Base-by-base conservation (phyloP, 2,888 invertebrate species). In the Coelinius sp. region DNA sequence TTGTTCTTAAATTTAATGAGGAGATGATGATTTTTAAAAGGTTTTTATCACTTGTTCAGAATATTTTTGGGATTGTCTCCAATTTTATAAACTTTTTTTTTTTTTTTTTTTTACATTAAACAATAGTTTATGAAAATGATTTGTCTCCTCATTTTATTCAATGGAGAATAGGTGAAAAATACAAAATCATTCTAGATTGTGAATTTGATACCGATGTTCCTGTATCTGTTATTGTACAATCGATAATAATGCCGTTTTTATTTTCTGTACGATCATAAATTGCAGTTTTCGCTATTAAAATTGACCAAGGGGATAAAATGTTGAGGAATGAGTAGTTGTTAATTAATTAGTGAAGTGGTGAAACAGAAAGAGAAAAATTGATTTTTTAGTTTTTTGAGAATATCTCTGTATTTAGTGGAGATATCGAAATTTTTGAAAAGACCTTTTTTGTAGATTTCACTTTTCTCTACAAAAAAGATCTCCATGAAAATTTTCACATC, bases 221-320 rank as follows among this genome's bases (percentile, higher is more conserved):
- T 71, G 71, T 62, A 67, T 63, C 38, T 63, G 63, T 70, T 70
- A 63, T n/a, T 70, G 31, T 70, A 70, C 69, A 70, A 63, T 70
- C 52, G 63, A 64, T 70, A 68, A 63, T 56, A 68, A 68, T 46
- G 59, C 68, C 63, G 69, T 70, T 70, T 67, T 71, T 71, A 67
- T 67, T 71, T 71, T 71, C 67, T 71, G 67, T 71, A 67, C 67
- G 71, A 67, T 67, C 63, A 63, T 71, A 67, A 41, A 63, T 68
- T 67, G 27, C 67, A 49, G 67, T 38, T 31, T 67, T 71, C 52
- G 63, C 67, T 71, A 41, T 64, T 63, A 63, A 63, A 68, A 71
- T 35, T 62, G 71, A 67, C 71, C 71, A 71, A 71, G 66, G 53
- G 38, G 62, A 66, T n/a, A 59, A 17, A 59, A 5, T 4, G 8